Evolutionary conservation across 2,797 vertebrate species (phyloP).

Genomic region (Enteromius treurensis): DNA sequence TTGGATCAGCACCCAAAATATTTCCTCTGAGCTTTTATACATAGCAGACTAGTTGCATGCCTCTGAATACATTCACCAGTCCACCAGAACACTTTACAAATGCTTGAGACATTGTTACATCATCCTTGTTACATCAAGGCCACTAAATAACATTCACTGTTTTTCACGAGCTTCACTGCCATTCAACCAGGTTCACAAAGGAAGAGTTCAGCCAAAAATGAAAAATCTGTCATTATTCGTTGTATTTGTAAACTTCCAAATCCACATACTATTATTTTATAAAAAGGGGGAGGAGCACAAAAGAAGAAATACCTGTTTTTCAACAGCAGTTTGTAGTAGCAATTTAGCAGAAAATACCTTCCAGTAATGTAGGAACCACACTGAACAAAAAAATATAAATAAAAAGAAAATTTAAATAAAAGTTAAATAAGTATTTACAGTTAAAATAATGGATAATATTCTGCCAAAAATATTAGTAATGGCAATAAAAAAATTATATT

Average conservation of each 20-base stretch:
- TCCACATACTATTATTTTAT: background rate
- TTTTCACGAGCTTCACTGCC: background rate
- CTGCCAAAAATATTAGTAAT: background rate
- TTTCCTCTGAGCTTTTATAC: background rate
- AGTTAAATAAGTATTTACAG: background rate
- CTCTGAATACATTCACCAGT: conserved; percentile 17
- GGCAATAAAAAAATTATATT: background rate
- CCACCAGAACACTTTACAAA: background rate
- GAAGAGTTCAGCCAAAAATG: background rate
- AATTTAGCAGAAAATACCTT: background rate
- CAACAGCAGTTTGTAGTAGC: background rate
- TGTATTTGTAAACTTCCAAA: background rate
- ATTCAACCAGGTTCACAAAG: conserved; percentile 1
- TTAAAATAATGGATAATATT: background rate
- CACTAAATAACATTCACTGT: background rate
- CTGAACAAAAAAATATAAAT: background rate
- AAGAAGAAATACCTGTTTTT: background rate
- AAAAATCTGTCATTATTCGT: background rate
- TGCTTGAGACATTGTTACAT: conserved; percentile 35
- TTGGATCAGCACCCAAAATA: background rate
- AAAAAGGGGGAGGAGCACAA: too few relatives aligned
- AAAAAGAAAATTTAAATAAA: too few relatives aligned
- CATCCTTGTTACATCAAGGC: conserved; percentile 26
- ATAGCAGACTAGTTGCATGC: background rate
- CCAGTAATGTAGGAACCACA: background rate